A percentile compares a stretch with the other conserved stretches of the same genome.
Conservation (phyloP, 2,888 invertebrate species). For the Tubulanus polymorphus region DNA sequence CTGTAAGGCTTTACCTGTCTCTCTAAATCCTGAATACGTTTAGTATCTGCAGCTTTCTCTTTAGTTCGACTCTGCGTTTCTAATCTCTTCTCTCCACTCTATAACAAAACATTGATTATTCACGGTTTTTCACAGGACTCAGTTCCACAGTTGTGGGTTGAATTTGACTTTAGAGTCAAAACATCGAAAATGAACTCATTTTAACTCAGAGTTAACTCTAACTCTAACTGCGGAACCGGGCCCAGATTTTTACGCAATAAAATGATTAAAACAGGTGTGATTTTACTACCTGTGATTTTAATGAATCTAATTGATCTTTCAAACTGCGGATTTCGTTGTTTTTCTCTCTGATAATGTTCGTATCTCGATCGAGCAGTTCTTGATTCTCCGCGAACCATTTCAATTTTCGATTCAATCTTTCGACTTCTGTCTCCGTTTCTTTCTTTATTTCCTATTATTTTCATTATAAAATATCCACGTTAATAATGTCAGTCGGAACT, state of each 20-base stretch:
- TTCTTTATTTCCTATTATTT: slow-evolving; percentile 35
- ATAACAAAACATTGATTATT: no score
- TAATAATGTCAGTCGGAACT: neutral
- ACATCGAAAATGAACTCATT: no score
- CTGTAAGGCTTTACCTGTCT: slow-evolving; percentile 48
- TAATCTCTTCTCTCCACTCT: slow-evolving; percentile 40
- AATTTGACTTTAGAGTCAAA: no score
- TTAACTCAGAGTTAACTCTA: no score
- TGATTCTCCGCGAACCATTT: slow-evolving; percentile 52
- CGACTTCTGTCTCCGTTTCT: slow-evolving; percentile 31
- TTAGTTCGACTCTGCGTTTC: slow-evolving; percentile 39
- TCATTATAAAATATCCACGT: no score
- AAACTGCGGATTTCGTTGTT: slow-evolving; percentile 41
- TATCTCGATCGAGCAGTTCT: slow-evolving; percentile 44
- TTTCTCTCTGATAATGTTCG: slow-evolving; percentile 29
- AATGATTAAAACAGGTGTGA: neutral
- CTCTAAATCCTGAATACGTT: slow-evolving; percentile 46
- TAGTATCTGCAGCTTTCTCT: slow-evolving; percentile 42
- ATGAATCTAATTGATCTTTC: slow-evolving; percentile 36
- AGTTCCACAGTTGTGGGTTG: no score
- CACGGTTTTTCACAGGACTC: no score
- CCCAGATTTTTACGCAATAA: no score
- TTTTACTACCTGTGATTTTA: slow-evolving; percentile 35
- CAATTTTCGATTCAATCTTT: slow-evolving; percentile 36
- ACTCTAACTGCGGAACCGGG: no score